These are phyloP conservation scores for Anguilla obscura DNA, from an alignment of 2,797 vertebrate species.

Conservation along the genomic window DNA sequence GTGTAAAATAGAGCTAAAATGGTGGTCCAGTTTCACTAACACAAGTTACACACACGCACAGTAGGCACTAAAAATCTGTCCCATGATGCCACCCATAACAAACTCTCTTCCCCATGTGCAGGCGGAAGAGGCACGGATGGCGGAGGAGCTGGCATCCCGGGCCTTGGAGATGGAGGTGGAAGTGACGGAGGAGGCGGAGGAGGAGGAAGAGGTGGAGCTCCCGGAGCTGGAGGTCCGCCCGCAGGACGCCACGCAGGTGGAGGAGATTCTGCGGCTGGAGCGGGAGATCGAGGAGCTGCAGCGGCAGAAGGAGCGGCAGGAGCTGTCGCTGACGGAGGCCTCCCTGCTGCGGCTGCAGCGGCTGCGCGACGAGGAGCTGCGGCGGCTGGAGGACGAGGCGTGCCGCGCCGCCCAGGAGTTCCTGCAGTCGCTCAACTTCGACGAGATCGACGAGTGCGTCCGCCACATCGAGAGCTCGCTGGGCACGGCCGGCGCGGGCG, in stretches of 20 bases:
- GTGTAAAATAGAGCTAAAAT: not conserved
- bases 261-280: constrained; percentile 93
- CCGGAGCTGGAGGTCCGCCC: constrained; percentile 61
- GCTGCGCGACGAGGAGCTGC: constrained; percentile 86
- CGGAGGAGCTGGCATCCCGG: constrained; percentile 61
- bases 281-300: constrained; percentile 88
- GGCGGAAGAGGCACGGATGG: constrained; percentile 75
- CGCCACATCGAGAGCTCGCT: constrained; percentile 89
- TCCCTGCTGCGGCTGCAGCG: constrained; percentile 84
- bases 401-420: constrained; percentile 94
- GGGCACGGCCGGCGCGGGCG: constrained; percentile 60
- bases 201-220: constrained; percentile 37
- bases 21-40: not conserved
- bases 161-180: constrained; percentile 56
- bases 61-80: not conserved
- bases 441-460: constrained; percentile 96
- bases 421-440: constrained; percentile 93
- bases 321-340: constrained; percentile 85
- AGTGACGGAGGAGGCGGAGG: constrained; percentile 58
- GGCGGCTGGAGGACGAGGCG: constrained; percentile 88
- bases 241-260: constrained; percentile 87
- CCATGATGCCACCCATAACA: not conserved
- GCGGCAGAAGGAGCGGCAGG: constrained; percentile 89
- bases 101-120: constrained; percentile 47
- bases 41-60: not conserved